Percentiles rank a stretch among this genome's conserved stretches.
Conservation (phyloP, 2,797 vertebrate species). For the Nothura maculosa region DNA sequence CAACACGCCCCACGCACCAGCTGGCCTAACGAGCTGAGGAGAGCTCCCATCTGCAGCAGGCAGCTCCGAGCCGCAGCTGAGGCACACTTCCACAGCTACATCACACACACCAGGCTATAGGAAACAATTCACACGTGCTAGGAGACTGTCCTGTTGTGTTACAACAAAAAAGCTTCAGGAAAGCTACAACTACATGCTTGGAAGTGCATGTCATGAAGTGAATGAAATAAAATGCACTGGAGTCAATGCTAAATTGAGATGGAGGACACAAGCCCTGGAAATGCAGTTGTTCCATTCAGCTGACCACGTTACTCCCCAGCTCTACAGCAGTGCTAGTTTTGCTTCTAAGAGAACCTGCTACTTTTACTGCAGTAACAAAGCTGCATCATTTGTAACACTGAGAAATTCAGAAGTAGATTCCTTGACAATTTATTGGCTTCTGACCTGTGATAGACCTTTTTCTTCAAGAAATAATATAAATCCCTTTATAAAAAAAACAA, state of each 20-base stretch:
- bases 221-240: constrained; percentile 31
- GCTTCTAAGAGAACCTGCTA: background rate
- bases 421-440: background rate
- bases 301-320: background rate
- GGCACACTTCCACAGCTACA: background rate
- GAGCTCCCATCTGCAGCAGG: background rate
- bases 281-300: constrained; percentile 38
- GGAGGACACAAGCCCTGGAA: constrained; percentile 61
- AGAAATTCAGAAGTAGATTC: background rate
- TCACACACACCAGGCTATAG: background rate
- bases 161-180: background rate
- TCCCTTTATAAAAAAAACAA: background rate
- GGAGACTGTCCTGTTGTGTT: background rate
- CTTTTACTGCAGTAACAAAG: background rate
- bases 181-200: background rate
- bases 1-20: background rate
- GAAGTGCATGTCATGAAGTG: background rate
- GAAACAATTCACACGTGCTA: constrained; percentile 54
- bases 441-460: background rate
- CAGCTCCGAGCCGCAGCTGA: background rate
- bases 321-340: background rate
- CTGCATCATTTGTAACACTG: background rate
- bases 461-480: background rate
- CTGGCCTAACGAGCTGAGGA: background rate
- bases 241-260: constrained; percentile 21